Evolutionary conservation across 2,888 invertebrate species (phyloP).

Genomic region (Sinodicranocentrus sp.): DNA sequence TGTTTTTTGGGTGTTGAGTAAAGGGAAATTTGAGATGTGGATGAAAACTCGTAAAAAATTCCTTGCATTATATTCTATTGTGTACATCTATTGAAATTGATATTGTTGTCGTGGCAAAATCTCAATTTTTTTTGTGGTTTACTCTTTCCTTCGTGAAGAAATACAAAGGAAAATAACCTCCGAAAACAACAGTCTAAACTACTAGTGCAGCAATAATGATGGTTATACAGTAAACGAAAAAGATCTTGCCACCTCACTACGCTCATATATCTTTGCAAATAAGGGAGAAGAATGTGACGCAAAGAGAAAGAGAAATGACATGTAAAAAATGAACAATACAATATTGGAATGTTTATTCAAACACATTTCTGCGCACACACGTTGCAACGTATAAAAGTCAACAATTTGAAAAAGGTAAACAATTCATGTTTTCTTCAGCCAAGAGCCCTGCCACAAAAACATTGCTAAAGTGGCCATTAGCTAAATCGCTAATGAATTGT

Average conservation of each 20-base stretch:
- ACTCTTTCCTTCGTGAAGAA: background rate
- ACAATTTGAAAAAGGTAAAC: too few species aligned
- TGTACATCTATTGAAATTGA: too few species aligned
- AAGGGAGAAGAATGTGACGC: slow-evolving; percentile 61
- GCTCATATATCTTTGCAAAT: slow-evolving; percentile 37
- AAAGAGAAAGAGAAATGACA: slow-evolving; percentile 37
- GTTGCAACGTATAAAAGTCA: too few species aligned
- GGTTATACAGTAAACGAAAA: background rate
- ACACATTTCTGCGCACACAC: too few species aligned
- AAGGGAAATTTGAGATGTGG: background rate
- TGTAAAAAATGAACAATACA: background rate
- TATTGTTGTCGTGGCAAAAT: background rate
- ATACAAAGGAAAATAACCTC: too few species aligned
- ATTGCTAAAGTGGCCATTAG: slow-evolving; percentile 33
- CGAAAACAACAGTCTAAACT: too few species aligned
- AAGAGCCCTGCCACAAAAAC: too few species aligned
- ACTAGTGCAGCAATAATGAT: too few species aligned
- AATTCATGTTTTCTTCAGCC: too few species aligned
- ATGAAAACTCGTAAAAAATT: slow-evolving; percentile 12
- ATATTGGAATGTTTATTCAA: slow-evolving; percentile 6
- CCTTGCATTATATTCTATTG: background rate
- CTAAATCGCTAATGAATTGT: slow-evolving; percentile 41
- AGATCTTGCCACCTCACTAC: slow-evolving; percentile 18
- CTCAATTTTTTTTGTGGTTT: background rate
- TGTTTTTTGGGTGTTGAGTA: background rate